Percentiles rank a stretch among this genome's conserved stretches.
Conservation (phyloP, 2,113 vertebrate species). For the Pelodiscus sinensis region DNA sequence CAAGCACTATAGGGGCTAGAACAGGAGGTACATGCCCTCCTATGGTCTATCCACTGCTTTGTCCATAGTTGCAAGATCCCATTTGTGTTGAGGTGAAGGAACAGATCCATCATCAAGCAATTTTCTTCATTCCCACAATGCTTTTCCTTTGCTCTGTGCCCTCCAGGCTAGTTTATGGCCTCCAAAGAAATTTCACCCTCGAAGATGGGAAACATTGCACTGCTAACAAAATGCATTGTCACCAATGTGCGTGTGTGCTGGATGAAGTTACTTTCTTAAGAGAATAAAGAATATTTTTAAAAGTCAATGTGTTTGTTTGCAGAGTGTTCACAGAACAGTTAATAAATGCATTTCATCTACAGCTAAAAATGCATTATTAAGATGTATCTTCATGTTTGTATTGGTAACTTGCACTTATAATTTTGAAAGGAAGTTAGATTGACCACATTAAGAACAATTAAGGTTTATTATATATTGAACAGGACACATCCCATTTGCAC, state of each 20-base stretch:
- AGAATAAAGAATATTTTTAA: neutral
- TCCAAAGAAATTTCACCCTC: neutral
- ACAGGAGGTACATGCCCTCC: neutral
- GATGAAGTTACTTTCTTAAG: neutral
- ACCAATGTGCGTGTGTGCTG: neutral
- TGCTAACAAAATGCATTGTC: neutral
- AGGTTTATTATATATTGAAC: neutral
- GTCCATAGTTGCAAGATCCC: neutral
- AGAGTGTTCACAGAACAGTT: neutral
- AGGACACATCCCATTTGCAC: neutral
- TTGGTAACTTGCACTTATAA: neutral
- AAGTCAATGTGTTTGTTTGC: neutral
- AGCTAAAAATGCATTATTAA: conserved; percentile 21
- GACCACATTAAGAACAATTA: neutral
- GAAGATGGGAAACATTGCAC: neutral
- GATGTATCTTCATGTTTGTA: neutral
- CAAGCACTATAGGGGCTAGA: neutral
- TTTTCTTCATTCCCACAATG: neutral
- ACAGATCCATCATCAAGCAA: neutral
- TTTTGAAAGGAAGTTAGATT: neutral
- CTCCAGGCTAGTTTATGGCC: neutral
- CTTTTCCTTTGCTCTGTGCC: neutral
- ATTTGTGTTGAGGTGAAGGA: neutral
- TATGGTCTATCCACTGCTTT: neutral
- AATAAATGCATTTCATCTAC: neutral